Evolutionary conservation across 2,797 vertebrate genomes (phyloP), one percentile per base, ranked within the genome.

Genomic region (Smutsia gigantea): DNA sequence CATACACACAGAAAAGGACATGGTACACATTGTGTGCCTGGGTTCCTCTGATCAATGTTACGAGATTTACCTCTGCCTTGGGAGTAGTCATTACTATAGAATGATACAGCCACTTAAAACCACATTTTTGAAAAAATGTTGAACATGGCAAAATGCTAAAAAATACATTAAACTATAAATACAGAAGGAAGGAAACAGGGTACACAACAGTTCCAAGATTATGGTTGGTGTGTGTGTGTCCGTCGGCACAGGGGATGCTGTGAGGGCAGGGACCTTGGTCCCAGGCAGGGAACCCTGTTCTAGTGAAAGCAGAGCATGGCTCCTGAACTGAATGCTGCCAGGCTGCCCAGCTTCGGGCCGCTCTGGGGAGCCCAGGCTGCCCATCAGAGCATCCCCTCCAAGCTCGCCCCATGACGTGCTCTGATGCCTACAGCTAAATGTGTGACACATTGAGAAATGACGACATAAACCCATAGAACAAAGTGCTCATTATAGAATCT

Each of bases 21-120:
- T 0, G 1, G 15, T 53, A 11, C 57, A n/a, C 14, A 34, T 11
- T 2, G 1, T 14, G 13, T 49, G 23, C 23, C 74, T 21, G n/a
- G 42, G 55, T 37, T 34, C 82, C 42, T 37, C 29, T 23, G 17
- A 25, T 53, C 23, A 31, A n/a, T 18, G 25, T 14, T 3, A 9
- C 1, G 51, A 59, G 55, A 18, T 79, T 59, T 46, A 37, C 29
- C n/a, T 23, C 4, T 2, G n/a, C 49, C 13, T 8, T 0, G 7
- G 72, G 1, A 4, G 34, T 0, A 11, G 61, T 49, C 34, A 31
- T 0, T 57, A 5, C 53, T 53, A 9, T 27, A 46, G 61, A 49
- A 15, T 21, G 8, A 17, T n/a, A 84, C 0, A 37, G 74, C 15
- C 18, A 34, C 39, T 39, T 46, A 59, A 51, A 55, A 29, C 12